Evolutionary conservation across 2,888 invertebrate genomes (phyloP).

Genomic region (Scaptomyza caliginosa): DNA sequence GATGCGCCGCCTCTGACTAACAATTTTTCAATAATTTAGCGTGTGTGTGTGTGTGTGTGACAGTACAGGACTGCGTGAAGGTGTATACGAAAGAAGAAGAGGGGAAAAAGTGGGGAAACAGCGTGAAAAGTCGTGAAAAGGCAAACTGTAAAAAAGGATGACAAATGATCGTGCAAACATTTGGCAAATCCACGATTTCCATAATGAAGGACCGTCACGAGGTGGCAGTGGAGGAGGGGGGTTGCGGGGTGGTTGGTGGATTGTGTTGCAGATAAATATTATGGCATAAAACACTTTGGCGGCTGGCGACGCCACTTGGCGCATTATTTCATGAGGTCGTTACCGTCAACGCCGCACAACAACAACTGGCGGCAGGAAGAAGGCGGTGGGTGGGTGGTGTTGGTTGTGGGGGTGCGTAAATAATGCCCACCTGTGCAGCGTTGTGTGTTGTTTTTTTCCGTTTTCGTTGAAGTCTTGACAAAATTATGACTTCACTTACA

Average conservation of each 20-base stretch:
- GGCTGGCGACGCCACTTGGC: conserved; percentile 68
- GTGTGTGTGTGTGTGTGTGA: background rate
- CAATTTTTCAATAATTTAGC: conserved; percentile 68
- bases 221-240: background rate
- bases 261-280: conserved; percentile 69
- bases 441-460: background rate
- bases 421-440: conserved; percentile 75
- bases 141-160: conserved; percentile 71
- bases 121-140: conserved; percentile 44
- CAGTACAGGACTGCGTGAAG: too few relatives aligned
- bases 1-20: conserved; percentile 34
- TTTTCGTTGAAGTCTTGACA: conserved; percentile 10
- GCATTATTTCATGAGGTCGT: conserved; percentile 81
- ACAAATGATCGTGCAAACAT: conserved; percentile 83
- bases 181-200: conserved; percentile 81
- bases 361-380: conserved; percentile 3
- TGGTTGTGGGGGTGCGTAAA: conserved; percentile 61
- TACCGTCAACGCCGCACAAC: conserved; percentile 64
- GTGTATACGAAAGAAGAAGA: background rate
- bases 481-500: conserved; percentile 70
- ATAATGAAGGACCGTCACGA: conserved; percentile 54
- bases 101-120: background rate
- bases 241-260: background rate
- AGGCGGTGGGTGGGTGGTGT: background rate
- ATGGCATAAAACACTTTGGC: conserved; percentile 81